Evolutionary conservation across 2,113 vertebrate species (phyloP).

Genomic region (Turdus rufiventris): DNA sequence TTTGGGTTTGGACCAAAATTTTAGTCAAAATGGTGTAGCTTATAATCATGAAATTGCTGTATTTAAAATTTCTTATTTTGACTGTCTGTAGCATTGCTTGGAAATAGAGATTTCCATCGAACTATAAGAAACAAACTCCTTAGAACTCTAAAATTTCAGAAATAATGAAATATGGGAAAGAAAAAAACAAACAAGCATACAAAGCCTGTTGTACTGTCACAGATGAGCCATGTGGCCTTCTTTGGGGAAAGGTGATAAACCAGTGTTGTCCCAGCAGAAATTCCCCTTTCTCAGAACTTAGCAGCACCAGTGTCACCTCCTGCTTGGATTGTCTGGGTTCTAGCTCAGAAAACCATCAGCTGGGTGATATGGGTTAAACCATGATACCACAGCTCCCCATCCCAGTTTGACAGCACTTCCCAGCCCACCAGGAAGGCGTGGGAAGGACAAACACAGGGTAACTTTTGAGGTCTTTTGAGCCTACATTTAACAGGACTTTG

Average conservation of each 20-base stretch:
- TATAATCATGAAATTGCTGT: too few species aligned
- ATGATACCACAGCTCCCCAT: not conserved
- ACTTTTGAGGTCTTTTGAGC: not conserved
- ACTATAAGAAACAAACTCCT: not conserved
- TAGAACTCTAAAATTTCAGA: not conserved
- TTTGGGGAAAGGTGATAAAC: not conserved
- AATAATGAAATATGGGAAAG: not conserved
- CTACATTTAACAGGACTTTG: not conserved
- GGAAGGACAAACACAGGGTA: not conserved
- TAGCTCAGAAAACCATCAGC: not conserved
- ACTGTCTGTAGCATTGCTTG: accelerated
- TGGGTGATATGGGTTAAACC: not conserved
- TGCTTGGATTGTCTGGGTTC: not conserved
- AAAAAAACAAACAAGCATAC: not conserved
- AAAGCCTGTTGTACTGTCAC: not conserved
- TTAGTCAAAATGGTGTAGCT: too few species aligned
- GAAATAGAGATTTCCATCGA: not conserved
- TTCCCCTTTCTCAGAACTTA: not conserved
- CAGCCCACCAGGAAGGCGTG: not conserved
- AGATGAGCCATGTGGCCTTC: not conserved
- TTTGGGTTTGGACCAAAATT: too few species aligned
- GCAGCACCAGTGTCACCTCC: not conserved
- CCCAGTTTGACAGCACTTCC: not conserved
- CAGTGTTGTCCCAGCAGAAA: not conserved
- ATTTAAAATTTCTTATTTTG: not conserved